Evolutionary conservation across 2,113 vertebrate species (phyloP).

Genomic region (Pygoscelis adeliae): DNA sequence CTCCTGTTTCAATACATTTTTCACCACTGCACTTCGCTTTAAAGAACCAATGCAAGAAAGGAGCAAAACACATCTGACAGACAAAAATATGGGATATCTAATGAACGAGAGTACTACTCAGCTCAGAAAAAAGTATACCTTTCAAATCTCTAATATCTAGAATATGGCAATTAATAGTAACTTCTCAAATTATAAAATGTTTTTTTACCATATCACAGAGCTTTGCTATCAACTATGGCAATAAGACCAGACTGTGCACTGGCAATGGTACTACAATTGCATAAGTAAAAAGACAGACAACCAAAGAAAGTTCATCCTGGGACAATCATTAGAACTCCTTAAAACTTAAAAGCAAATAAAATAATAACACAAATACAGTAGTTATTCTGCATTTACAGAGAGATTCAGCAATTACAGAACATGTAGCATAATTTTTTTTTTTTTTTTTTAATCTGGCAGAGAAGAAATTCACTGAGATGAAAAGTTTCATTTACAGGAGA

Average conservation of each 20-base stretch:
- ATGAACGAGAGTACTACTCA: not conserved
- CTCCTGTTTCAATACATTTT: not conserved
- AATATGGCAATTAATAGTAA: not conserved
- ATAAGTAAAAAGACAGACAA: not conserved
- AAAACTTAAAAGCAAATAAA: not conserved
- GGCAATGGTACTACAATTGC: accelerated
- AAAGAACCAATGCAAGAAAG: not conserved
- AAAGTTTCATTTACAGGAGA: not conserved
- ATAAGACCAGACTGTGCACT: accelerated
- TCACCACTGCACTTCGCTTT: not conserved
- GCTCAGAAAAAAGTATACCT: accelerated
- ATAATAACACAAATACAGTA: not conserved
- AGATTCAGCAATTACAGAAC: not conserved
- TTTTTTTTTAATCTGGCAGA: not conserved
- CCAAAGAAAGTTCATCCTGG: not conserved
- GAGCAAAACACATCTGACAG: not conserved
- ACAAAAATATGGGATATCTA: not conserved
- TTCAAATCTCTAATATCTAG: not conserved
- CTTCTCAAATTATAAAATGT: not conserved
- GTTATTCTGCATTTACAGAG: not conserved
- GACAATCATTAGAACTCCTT: not conserved
- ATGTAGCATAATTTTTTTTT: accelerated
- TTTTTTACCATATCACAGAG: not conserved
- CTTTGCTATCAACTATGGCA: not conserved
- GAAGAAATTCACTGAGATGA: not conserved